A percentile compares a stretch with the other conserved stretches of the same genome.
Conservation (phyloP, 2,888 invertebrate species). For the Anagyrus pseudococci region DNA sequence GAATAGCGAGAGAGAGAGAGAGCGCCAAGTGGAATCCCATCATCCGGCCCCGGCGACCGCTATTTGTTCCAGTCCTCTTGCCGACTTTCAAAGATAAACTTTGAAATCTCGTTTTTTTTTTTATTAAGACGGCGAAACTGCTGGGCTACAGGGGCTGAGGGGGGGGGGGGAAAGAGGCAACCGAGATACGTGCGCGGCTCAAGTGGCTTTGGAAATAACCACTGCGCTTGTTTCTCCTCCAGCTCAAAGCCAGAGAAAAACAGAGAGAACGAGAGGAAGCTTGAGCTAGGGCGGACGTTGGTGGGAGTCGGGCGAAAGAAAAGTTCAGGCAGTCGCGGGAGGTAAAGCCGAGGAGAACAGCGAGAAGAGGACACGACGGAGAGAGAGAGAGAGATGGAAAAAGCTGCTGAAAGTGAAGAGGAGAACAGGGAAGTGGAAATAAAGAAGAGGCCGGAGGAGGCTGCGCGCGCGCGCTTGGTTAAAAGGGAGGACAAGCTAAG, state of each 20-base stretch:
- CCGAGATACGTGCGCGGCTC: slow-evolving; percentile 9
- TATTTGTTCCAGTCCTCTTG: not conserved
- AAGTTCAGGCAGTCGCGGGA: slow-evolving; percentile 7
- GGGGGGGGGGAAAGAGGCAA: not conserved
- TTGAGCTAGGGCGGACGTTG: too few species aligned
- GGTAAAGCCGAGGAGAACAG: not conserved
- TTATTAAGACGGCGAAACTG: slow-evolving; percentile 9
- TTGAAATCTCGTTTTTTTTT: slow-evolving; percentile 32
- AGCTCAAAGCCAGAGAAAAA: slow-evolving; percentile 15
- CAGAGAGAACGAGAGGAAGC: slow-evolving; percentile 1
- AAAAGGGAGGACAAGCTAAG: slow-evolving; percentile 22
- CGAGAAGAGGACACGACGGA: not conserved
- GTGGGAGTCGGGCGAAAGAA: not conserved
- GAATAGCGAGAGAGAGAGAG: too few species aligned
- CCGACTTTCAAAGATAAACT: slow-evolving; percentile 30
- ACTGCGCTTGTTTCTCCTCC: not conserved
- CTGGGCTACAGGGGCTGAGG: too few species aligned
- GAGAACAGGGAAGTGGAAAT: slow-evolving; percentile 36
- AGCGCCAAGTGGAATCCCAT: too few species aligned
- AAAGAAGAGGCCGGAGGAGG: slow-evolving; percentile 28
- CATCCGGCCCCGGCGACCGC: not conserved
- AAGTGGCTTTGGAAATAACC: not conserved
- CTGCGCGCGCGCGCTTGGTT: slow-evolving; percentile 34
- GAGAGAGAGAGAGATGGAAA: slow-evolving; percentile 11
- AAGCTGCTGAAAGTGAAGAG: slow-evolving; percentile 34